Conservation (phyloP, 2,888 invertebrate species). For the Epinotia ramella region DNA sequence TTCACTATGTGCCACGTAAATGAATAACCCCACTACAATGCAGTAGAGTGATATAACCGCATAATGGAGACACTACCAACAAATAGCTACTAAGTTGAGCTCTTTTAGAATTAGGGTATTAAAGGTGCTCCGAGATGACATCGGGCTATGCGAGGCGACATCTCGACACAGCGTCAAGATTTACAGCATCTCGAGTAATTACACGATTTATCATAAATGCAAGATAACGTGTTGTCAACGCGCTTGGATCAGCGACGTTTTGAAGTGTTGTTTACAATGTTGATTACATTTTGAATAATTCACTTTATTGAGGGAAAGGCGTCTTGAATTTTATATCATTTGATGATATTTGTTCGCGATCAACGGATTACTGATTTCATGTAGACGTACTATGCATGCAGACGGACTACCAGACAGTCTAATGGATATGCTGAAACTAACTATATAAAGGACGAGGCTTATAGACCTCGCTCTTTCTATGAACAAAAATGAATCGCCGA, state of each 20-base stretch:
- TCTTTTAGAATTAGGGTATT: neutral
- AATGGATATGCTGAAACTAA: too few relatives aligned
- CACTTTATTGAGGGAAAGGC: neutral
- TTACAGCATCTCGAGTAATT: slow-evolving; percentile 27
- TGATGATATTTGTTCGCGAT: neutral
- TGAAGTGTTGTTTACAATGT: slow-evolving; percentile 21
- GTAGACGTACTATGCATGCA: neutral
- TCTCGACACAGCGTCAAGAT: slow-evolving; percentile 23
- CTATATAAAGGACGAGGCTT: too few relatives aligned
- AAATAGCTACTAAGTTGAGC: slow-evolving; percentile 1
- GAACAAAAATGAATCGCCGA: too few relatives aligned
- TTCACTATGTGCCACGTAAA: slow-evolving; percentile 12
- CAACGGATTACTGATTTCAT: neutral
- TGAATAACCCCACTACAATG: slow-evolving; percentile 20
- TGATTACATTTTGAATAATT: neutral
- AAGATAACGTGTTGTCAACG: slow-evolving; percentile 30
- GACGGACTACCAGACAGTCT: too few relatives aligned
- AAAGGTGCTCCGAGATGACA: slow-evolving; percentile 13
- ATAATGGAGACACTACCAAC: neutral
- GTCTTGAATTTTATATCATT: neutral
- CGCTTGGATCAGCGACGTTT: slow-evolving; percentile 19
- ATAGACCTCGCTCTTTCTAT: too few relatives aligned
- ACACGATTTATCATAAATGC: slow-evolving; percentile 28
- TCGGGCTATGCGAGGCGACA: slow-evolving; percentile 12
- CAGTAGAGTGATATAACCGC: slow-evolving; percentile 2